Conservation (phyloP, 2,888 invertebrate species). For the Caradrina kadenii region DNA sequence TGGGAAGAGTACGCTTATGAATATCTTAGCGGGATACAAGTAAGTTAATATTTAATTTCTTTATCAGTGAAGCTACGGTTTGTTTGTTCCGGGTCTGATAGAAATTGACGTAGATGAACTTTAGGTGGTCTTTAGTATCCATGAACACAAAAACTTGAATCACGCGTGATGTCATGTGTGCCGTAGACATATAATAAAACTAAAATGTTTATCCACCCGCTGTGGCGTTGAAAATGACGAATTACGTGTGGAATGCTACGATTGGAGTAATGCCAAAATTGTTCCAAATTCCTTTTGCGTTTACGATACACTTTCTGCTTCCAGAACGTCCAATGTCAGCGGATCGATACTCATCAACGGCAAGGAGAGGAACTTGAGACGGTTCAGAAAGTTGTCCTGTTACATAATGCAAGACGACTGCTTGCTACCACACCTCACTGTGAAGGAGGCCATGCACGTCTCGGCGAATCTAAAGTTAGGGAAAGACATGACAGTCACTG, state of each 20-base stretch:
- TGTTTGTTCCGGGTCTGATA: constrained; percentile 29
- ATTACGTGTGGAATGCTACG: constrained; percentile 24
- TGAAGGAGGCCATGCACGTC: constrained; percentile 97
- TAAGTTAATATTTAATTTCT: constrained; percentile 81
- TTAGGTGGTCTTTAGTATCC: constrained; percentile 7
- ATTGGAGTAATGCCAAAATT: constrained; percentile 40
- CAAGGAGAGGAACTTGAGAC: constrained; percentile 95
- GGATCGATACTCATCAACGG: constrained; percentile 97
- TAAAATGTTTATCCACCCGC: constrained; percentile 2
- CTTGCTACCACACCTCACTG: constrained; percentile 96
- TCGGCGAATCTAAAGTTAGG: constrained; percentile 98
- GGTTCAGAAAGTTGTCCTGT: constrained; percentile 98
- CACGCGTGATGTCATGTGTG: neutral
- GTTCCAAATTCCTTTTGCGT: constrained; percentile 30
- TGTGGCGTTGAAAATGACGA: constrained; percentile 23
- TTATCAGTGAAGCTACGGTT: neutral
- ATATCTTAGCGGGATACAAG: constrained; percentile 97
- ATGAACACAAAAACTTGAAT: constrained; percentile 1
- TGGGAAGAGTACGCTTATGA: constrained; percentile 96
- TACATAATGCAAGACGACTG: constrained; percentile 99
- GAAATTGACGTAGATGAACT: constrained; percentile 18
- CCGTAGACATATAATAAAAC: neutral
- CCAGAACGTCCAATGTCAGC: constrained; percentile 95
- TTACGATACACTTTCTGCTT: constrained; percentile 56
- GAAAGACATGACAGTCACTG: constrained; percentile 93